Conservation (phyloP, 2,888 invertebrate genomes). For the Phyto melanocephala region DNA sequence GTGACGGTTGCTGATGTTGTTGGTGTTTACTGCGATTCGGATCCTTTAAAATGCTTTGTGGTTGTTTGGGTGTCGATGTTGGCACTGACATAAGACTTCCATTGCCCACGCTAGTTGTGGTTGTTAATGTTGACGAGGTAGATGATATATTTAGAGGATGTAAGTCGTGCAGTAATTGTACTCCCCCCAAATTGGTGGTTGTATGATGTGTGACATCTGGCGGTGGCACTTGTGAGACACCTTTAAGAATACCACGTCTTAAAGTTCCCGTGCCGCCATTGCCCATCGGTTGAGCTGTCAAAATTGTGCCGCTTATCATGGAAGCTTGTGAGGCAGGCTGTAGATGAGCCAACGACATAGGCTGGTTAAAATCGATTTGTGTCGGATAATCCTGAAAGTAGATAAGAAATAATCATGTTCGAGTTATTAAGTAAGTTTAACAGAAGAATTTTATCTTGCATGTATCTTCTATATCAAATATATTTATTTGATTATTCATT, state of each 20-base stretch:
- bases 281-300: conserved; percentile 65
- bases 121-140: conserved; percentile 75
- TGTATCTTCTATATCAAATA: too few relatives aligned
- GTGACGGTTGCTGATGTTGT: conserved; percentile 80
- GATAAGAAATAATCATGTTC: neutral
- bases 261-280: conserved; percentile 73
- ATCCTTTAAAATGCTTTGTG: conserved; percentile 83
- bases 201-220: conserved; percentile 79
- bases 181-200: conserved; percentile 68
- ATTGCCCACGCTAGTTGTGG: conserved; percentile 75
- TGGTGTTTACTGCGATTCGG: conserved; percentile 82
- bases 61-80: conserved; percentile 79
- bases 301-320: conserved; percentile 70
- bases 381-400: conserved; percentile 77
- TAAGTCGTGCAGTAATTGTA: conserved; percentile 74
- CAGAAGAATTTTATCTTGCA: too few relatives aligned
- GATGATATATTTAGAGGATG: conserved; percentile 75
- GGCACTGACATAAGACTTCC: conserved; percentile 75
- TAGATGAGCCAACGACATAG: conserved; percentile 75
- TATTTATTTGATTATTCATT: too few relatives aligned
- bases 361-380: conserved; percentile 77
- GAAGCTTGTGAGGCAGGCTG: conserved; percentile 75
- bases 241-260: conserved; percentile 76
- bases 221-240: conserved; percentile 76
- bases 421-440: neutral